phyloP scores from a whole-genome alignment of 2,113 vertebrate genomes.

The Bambusicola thoracicus region DNA sequence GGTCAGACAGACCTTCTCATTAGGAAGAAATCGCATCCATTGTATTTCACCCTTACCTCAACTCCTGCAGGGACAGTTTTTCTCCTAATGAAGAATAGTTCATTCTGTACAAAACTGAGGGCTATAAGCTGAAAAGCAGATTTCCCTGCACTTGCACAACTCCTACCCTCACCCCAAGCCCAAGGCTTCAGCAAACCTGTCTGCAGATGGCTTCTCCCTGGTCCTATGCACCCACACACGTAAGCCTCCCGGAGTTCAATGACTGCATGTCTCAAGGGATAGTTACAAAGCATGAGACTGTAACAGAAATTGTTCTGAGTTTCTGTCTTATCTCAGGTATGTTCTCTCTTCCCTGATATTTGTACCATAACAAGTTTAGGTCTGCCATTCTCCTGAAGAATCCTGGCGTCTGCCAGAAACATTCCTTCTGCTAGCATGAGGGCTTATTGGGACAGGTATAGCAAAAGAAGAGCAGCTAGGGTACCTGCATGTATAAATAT shows the following conservation, averaged over 20 bases:
- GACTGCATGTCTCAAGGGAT: not conserved
- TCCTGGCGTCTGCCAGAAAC: not conserved
- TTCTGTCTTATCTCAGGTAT: not conserved
- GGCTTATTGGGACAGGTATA: not conserved
- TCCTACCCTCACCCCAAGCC: not conserved
- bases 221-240: rapidly evolving
- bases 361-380: not conserved
- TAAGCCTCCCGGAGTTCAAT: not conserved
- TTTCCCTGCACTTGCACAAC: not conserved
- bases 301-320: not conserved
- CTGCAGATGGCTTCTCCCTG: not conserved
- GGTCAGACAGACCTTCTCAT: not conserved
- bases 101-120: not conserved
- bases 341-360: not conserved
- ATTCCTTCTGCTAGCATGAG: not conserved
- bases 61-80: not conserved
- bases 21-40: not conserved
- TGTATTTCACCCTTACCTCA: not conserved
- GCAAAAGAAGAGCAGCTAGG: not conserved
- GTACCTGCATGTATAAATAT: not conserved
- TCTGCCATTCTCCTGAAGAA: not conserved
- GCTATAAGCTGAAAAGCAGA: not conserved
- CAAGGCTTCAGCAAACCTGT: not conserved
- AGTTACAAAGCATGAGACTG: not conserved
- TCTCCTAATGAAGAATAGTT: not conserved